Percentiles rank a stretch among this genome's conserved stretches.
Conservation (phyloP, 2,113 vertebrate species). For the Crotalus horridus region DNA sequence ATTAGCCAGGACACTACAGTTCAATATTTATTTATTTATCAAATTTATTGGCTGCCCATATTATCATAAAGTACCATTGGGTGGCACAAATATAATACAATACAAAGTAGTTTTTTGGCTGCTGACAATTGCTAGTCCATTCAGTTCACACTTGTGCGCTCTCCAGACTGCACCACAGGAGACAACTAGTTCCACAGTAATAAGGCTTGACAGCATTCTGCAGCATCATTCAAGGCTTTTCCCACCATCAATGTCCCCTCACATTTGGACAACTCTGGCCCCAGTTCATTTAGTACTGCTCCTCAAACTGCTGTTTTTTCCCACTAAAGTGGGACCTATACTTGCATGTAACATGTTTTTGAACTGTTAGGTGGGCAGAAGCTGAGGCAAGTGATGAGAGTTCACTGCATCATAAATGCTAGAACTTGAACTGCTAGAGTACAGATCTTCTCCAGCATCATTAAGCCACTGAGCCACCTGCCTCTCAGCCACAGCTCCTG, state of each 20-base stretch:
- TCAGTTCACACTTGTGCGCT: background rate
- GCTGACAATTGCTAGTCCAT: background rate
- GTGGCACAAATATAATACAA: background rate
- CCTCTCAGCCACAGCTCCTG: background rate
- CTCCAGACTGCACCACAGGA: background rate
- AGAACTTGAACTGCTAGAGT: background rate
- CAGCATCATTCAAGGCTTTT: background rate
- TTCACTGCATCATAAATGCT: background rate
- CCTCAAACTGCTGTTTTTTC: too few species aligned
- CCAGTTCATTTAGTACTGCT: too few species aligned
- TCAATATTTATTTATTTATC: background rate
- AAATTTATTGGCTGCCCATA: background rate
- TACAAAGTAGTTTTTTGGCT: background rate
- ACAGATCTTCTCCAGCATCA: background rate
- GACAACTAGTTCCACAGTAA: background rate
- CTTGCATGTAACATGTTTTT: too few species aligned
- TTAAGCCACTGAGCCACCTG: background rate
- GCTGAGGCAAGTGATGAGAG: background rate
- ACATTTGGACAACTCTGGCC: background rate
- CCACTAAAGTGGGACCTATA: background rate
- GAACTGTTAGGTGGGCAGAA: too few species aligned
- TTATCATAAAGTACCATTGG: background rate
- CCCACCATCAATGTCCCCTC: background rate
- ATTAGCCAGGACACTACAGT: background rate
- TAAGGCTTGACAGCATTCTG: background rate